phyloP scores from a whole-genome alignment of 2,888 invertebrate genomes.

The Hermodice carunculata region DNA sequence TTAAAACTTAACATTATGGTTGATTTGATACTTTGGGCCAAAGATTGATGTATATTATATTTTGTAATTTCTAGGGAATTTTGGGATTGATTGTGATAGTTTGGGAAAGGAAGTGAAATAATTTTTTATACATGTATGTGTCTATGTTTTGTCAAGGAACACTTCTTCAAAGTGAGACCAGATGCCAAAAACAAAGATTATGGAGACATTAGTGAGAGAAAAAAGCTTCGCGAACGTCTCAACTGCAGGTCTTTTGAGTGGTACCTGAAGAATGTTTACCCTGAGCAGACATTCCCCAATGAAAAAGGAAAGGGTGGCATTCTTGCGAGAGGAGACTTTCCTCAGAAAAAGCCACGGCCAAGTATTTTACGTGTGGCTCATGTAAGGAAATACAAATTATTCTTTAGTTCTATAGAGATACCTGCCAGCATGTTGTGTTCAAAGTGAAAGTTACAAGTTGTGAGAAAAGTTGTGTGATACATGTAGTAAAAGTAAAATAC shows the following conservation, averaged over 20 bases:
- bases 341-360: constrained; percentile 5
- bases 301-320: constrained; percentile 21
- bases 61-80: too few relatives aligned
- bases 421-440: not conserved
- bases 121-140: too few relatives aligned
- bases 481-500: too few relatives aligned
- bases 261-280: constrained; percentile 84
- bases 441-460: too few relatives aligned
- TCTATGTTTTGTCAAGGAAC: constrained; percentile 78
- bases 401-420: not conserved
- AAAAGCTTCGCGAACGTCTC: constrained; percentile 79
- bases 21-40: too few relatives aligned
- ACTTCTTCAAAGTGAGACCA: constrained; percentile 80
- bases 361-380: constrained; percentile 2
- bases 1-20: too few relatives aligned
- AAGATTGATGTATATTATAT: too few relatives aligned
- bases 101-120: too few relatives aligned
- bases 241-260: constrained; percentile 87
- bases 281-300: constrained; percentile 51
- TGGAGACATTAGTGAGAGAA: constrained; percentile 85
- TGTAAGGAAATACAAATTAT: not conserved
- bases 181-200: constrained; percentile 72
- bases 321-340: not conserved
- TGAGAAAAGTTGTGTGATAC: too few relatives aligned
- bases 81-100: too few relatives aligned